Conservation (phyloP, 1,140 invertebrate genomes). For the Leptinotarsa defecta region DNA sequence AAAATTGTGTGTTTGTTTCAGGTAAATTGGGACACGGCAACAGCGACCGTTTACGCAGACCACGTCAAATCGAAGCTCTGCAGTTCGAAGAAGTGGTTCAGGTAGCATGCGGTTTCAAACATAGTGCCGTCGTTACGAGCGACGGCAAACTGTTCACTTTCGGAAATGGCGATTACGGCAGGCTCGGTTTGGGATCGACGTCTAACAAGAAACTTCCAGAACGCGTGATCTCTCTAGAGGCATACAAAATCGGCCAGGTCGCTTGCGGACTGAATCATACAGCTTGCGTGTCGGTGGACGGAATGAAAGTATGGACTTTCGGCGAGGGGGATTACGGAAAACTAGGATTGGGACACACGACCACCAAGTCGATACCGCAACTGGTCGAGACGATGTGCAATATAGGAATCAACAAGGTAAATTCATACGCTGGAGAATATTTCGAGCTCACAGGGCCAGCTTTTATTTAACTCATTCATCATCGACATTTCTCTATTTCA, state of each 20-base stretch:
- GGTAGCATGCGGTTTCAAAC: slow-evolving; percentile 71
- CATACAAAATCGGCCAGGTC: slow-evolving; percentile 56
- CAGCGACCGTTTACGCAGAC: slow-evolving; percentile 67
- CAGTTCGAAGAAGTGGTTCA: slow-evolving; percentile 68
- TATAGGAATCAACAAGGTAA: slow-evolving; percentile 61
- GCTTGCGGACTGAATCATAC: slow-evolving; percentile 71
- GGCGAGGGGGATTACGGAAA: slow-evolving; percentile 74
- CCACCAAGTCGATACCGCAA: slow-evolving; percentile 62
- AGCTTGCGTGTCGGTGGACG: slow-evolving; percentile 64
- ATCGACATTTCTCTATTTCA: no score
- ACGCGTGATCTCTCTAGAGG: slow-evolving; percentile 59
- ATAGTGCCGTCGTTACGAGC: slow-evolving; percentile 68
- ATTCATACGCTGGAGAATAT: no score
- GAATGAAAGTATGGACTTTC: slow-evolving; percentile 68
- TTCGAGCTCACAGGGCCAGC: no score
- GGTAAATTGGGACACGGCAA: slow-evolving; percentile 70
- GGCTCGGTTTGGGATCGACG: slow-evolving; percentile 66
- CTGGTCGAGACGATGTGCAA: slow-evolving; percentile 63
- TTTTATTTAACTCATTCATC: no score
- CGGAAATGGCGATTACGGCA: slow-evolving; percentile 71
- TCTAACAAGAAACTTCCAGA: slow-evolving; percentile 69
- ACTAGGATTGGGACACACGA: slow-evolving; percentile 65
- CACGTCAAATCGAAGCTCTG: slow-evolving; percentile 69
- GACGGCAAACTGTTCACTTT: slow-evolving; percentile 72
- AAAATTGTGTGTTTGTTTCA: neutral